These are phyloP conservation scores for Conus betulinus DNA, from an alignment of 1,140 invertebrate species.

Conservation along the genomic window DNA sequence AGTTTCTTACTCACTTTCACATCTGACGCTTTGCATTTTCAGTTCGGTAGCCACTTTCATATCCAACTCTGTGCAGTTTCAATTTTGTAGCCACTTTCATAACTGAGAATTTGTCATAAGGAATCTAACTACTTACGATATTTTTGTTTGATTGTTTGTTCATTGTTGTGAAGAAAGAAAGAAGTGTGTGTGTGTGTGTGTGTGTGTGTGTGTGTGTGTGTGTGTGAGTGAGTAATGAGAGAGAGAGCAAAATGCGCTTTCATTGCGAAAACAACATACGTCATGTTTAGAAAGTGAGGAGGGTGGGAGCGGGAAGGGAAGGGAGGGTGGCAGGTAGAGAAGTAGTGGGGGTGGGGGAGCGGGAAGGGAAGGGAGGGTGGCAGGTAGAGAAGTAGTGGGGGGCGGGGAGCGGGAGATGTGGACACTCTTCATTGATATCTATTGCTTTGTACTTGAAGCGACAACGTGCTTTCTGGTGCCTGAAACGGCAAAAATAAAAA, in stretches of 20 bases:
- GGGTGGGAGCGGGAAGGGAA: not conserved
- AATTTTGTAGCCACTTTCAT: not conserved
- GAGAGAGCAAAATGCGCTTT: too few relatives aligned
- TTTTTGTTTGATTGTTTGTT: not conserved
- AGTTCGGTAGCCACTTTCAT: not conserved
- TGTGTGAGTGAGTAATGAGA: too few relatives aligned
- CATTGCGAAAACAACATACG: not conserved
- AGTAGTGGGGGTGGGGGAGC: not conserved
- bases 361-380: not conserved
- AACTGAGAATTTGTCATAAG: not conserved
- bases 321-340: not conserved
- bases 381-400: not conserved
- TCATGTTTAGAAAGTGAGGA: not conserved
- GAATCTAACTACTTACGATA: not conserved
- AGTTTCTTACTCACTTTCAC: not conserved
- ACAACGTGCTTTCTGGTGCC: not conserved
- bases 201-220: too few relatives aligned
- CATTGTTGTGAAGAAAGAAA: too few relatives aligned
- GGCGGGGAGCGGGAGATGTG: not conserved
- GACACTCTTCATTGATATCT: not conserved
- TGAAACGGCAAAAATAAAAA: too few relatives aligned
- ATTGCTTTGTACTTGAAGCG: not conserved
- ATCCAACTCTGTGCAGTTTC: not conserved
- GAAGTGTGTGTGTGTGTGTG: too few relatives aligned
- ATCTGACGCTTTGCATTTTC: not conserved